phyloP scores from a whole-genome alignment of 37 sponge, comb jelly and placozoan genomes.

The Lycopodina hypogea region DNA sequence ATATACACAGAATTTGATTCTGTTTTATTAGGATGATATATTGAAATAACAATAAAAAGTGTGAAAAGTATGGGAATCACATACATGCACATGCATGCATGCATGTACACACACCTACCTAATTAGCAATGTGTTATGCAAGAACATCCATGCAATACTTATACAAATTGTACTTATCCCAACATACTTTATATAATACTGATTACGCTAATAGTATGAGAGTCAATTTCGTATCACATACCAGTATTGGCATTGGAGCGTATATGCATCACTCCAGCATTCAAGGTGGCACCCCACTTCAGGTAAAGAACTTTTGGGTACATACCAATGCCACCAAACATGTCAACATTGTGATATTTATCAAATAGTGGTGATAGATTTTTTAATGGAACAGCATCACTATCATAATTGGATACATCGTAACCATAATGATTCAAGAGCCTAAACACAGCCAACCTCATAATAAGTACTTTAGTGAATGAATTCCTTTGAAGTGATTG shows the following conservation, averaged over 20 bases:
- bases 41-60: too few species aligned
- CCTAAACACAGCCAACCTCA: slow-evolving; percentile 31
- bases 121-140: too few species aligned
- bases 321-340: slow-evolving; percentile 54
- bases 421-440: slow-evolving; percentile 49
- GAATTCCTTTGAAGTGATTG: slow-evolving; percentile 4
- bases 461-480: slow-evolving; percentile 48
- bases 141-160: too few species aligned
- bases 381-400: slow-evolving; percentile 36
- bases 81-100: too few species aligned
- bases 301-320: slow-evolving; percentile 10
- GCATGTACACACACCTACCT: too few species aligned
- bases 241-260: slow-evolving; percentile 12
- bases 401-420: slow-evolving; percentile 44
- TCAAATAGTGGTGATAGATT: slow-evolving; percentile 42
- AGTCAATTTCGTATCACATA: too few species aligned
- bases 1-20: too few species aligned
- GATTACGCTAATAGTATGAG: too few species aligned
- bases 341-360: slow-evolving; percentile 13
- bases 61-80: too few species aligned
- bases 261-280: slow-evolving; percentile 43
- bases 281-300: slow-evolving; percentile 53
- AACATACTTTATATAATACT: too few species aligned
- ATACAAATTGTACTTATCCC: too few species aligned
- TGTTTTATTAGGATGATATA: too few species aligned